Conservation (phyloP, 1,140 invertebrate genomes). For the Potamilus streckersoni region DNA sequence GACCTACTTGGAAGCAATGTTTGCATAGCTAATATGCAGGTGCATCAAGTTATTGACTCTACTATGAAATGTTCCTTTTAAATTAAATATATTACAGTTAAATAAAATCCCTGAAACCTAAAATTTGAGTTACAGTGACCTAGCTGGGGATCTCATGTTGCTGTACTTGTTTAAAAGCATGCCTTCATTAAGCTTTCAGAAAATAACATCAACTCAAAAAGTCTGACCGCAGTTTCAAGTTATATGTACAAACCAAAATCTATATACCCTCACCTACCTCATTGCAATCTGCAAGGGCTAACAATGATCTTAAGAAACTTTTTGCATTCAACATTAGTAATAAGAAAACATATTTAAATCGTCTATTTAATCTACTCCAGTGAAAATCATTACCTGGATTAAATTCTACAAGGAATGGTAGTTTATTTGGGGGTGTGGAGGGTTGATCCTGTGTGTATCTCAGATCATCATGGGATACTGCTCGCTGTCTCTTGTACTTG, state of each 20-base stretch:
- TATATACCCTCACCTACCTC: background rate
- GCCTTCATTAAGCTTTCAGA: no score
- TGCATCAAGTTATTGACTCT: no score
- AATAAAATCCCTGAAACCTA: no score
- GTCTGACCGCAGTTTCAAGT: background rate
- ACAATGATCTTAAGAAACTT: background rate
- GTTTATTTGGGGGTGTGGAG: slow-evolving; percentile 39
- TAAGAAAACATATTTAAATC: no score
- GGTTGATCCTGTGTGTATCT: slow-evolving; percentile 38
- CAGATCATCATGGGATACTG: slow-evolving; percentile 55
- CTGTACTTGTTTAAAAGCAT: no score
- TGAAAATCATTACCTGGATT: slow-evolving; percentile 53
- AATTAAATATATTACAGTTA: no score
- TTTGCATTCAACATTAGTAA: background rate
- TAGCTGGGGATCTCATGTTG: no score
- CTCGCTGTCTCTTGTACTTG: slow-evolving; percentile 50
- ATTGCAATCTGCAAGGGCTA: background rate
- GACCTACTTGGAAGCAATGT: no score
- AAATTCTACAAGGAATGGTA: slow-evolving; percentile 64
- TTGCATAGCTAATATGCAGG: no score
- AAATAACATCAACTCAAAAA: background rate
- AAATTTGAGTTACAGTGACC: no score
- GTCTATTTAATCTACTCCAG: no score
- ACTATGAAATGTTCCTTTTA: no score
- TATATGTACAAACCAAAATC: background rate